These are phyloP conservation scores for Acanthurus tractus DNA, from an alignment of 2,797 vertebrate species.

Conservation along the genomic window DNA sequence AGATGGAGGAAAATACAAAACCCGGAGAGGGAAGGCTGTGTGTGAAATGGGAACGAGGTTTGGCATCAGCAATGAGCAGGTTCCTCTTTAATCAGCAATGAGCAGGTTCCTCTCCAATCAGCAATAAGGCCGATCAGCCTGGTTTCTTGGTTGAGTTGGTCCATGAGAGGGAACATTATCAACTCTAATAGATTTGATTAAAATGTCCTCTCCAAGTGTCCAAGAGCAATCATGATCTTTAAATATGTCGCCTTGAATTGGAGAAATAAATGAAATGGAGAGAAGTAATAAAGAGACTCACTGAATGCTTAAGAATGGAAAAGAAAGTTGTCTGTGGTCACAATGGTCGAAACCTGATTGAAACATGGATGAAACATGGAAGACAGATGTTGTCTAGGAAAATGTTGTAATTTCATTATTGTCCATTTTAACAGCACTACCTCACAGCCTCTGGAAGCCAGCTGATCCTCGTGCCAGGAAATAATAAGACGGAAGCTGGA, in stretches of 20 bases:
- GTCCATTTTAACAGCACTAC: slow-evolving; percentile 19
- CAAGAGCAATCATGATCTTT: slow-evolving; percentile 1
- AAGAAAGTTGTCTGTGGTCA: slow-evolving; percentile 13
- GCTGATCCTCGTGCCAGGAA: slow-evolving; percentile 26
- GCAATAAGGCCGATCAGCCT: slow-evolving; percentile 39
- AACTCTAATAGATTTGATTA: slow-evolving; percentile 11
- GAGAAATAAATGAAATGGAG: too few relatives aligned
- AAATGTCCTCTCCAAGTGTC: not conserved
- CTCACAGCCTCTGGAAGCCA: slow-evolving; percentile 30
- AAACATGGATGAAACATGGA: slow-evolving; percentile 30
- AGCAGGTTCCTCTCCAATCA: slow-evolving; percentile 38
- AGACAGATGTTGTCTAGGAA: slow-evolving; percentile 21
- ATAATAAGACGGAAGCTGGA: not conserved
- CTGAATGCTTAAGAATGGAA: not conserved
- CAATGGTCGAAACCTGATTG: slow-evolving; percentile 20
- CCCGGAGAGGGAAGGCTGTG: not conserved
- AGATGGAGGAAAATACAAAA: slow-evolving; percentile 7
- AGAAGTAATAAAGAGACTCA: not conserved
- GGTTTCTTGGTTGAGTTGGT: slow-evolving; percentile 17
- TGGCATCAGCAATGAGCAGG: slow-evolving; percentile 22
- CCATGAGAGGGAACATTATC: slow-evolving; percentile 25
- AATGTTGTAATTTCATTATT: slow-evolving; percentile 31
- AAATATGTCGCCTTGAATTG: not conserved
- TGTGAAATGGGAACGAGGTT: slow-evolving; percentile 30
- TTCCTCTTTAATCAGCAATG: slow-evolving; percentile 38